These are phyloP conservation scores for Aurelia aurita complex sp. Pacific DNA, from an alignment of 30 jellyfish, hydroid and myxozoan species.

Conservation along the genomic window DNA sequence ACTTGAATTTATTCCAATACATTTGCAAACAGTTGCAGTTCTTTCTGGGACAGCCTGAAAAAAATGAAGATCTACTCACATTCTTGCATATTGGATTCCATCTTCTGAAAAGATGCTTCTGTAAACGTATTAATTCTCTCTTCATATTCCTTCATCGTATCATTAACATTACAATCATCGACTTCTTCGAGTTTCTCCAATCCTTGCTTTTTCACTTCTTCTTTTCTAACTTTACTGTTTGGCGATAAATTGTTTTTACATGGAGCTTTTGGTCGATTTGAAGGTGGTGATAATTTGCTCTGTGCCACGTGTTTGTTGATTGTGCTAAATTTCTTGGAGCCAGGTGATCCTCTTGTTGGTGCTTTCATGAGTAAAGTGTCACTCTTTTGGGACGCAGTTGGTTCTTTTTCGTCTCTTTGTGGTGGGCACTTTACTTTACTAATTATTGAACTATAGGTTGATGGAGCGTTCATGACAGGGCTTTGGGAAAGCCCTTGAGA, in stretches of 20 bases:
- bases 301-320: not conserved
- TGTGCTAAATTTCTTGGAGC: not conserved
- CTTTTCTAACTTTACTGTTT: not conserved
- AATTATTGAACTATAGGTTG: too few relatives aligned
- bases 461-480: too few relatives aligned
- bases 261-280: not conserved
- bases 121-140: too few relatives aligned
- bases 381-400: constrained; percentile 12
- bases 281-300: not conserved
- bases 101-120: too few relatives aligned
- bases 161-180: not conserved
- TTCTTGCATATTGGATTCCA: too few relatives aligned
- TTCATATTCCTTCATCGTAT: too few relatives aligned
- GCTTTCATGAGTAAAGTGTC: constrained; percentile 50
- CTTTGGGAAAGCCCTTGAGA: too few relatives aligned
- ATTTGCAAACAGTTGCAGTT: too few relatives aligned
- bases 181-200: not conserved
- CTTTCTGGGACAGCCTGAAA: too few relatives aligned
- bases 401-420: constrained; percentile 9
- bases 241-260: constrained; percentile 2
- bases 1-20: too few relatives aligned
- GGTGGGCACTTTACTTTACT: too few relatives aligned
- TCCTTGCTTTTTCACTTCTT: not conserved
- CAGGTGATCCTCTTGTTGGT: constrained; percentile 44
- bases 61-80: too few relatives aligned